Base-by-base conservation (phyloP, 35 echinoderm and acorn worm genomes). In the Apostichopus parvimensis region DNA sequence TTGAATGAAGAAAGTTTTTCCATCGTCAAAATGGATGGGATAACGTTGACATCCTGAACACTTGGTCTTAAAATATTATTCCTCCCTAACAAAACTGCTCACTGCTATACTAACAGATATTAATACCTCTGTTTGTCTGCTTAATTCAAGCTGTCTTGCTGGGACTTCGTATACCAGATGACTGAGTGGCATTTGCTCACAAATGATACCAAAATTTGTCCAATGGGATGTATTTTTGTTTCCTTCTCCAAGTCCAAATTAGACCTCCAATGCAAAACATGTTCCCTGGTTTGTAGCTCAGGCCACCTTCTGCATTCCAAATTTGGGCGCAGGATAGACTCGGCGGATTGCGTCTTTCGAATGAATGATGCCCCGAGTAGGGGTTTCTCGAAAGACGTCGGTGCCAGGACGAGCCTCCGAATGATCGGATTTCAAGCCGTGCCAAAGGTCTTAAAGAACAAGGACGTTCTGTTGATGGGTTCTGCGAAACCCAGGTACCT, bases 281-380 rank as follows among this genome's bases (percentile, higher is more conserved):
- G 96, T 79, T 82, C 96, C 53, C 12, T 95, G 4, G 94, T 95
- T 11, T 94, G 94, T 71, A 95, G 88, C 83, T 87, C 94, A 13
- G 96, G 96, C 6, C 96, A 95, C 9, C 90, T 98, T 13, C 89
- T 93, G n/a, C 17, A 79, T 8, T 91, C 94, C 0, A 77, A 91
- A 25, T 91, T 92, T 13, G 96, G 96, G 70, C 25, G 53, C 12
- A 91, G 81, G 2, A 98, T 98, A n/a, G 94, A 98, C 92, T 93
- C 90, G 18, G 94, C 96, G 2, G 94, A 95, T 73, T 98, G 96
- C 53, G 90, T 98, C 5, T 88, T 98, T 66, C 92, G 96, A 6
- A 98, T 95, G 96, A 98, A 98, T 23, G 80, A 92, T 61, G 94
- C 96, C 21, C 94, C 96, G 0, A 93, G 82, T 34, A 65, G 77